Conservation (phyloP, 2,888 invertebrate genomes). For the Tortrix viridana region DNA sequence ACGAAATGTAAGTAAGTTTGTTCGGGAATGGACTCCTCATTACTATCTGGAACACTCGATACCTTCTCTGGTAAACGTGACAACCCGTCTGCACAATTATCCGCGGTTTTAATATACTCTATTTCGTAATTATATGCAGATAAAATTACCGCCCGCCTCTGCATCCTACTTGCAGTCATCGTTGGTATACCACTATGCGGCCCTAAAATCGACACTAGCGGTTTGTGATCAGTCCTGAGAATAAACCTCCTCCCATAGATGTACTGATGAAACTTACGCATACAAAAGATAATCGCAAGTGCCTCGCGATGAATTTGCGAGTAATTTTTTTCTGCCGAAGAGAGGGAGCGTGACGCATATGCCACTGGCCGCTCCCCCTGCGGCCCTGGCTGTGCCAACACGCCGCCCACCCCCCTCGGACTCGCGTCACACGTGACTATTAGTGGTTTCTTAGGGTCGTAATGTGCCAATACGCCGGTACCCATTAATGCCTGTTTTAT, state of each 20-base stretch:
- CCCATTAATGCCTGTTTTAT: background rate
- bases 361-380: too few species aligned
- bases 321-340: too few species aligned
- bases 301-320: conserved; percentile 1
- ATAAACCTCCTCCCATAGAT: conserved; percentile 2
- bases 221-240: too few species aligned
- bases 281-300: conserved; percentile 1
- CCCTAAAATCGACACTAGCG: background rate
- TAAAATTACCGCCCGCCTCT: too few species aligned
- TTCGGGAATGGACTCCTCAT: background rate
- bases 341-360: too few species aligned
- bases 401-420: background rate
- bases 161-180: conserved; percentile 23
- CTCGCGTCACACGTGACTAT: too few species aligned
- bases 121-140: too few species aligned
- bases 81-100: conserved; percentile 22
- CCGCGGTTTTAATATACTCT: conserved; percentile 16
- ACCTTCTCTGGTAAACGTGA: background rate
- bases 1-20: too few species aligned
- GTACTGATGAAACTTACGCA: conserved; percentile 9
- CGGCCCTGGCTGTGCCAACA: background rate
- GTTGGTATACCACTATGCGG: conserved; percentile 12
- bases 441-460: conserved; percentile 1
- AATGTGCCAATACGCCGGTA: conserved; percentile 21
- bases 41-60: background rate